Conservation (phyloP, 2,113 vertebrate genomes). For the Brachypodius melanocephalos region DNA sequence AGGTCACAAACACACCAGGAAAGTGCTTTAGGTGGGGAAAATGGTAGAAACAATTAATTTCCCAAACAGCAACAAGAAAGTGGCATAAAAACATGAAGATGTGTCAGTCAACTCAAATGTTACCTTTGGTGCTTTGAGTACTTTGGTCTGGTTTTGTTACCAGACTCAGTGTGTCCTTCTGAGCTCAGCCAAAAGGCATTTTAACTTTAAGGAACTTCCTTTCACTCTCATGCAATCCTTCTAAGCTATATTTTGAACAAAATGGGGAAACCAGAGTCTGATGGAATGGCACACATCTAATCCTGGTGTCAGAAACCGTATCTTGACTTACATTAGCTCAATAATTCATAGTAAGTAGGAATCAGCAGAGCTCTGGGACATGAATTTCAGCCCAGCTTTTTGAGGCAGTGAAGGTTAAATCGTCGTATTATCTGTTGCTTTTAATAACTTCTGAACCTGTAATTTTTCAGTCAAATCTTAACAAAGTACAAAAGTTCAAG, state of each 20-base stretch:
- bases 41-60: not conserved
- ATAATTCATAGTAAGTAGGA: not conserved
- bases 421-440: not conserved
- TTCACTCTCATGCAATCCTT: not conserved
- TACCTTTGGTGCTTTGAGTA: not conserved
- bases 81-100: not conserved
- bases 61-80: not conserved
- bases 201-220: not conserved
- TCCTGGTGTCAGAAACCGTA: not conserved
- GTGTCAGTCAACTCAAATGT: not conserved
- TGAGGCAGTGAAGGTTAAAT: not conserved
- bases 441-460: not conserved
- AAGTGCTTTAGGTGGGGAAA: not conserved
- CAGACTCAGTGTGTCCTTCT: not conserved
- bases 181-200: not conserved
- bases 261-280: not conserved
- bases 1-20: not conserved
- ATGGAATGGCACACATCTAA: not conserved
- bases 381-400: constrained; percentile 4
- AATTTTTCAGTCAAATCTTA: not conserved
- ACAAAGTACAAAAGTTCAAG: constrained; percentile 7
- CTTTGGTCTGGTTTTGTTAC: not conserved
- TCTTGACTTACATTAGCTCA: not conserved
- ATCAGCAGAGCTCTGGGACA: not conserved
- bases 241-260: not conserved